These are phyloP conservation scores for Brachionus paranguensis DNA, from an alignment of 1,140 invertebrate genomes.

Conservation along the genomic window DNA sequence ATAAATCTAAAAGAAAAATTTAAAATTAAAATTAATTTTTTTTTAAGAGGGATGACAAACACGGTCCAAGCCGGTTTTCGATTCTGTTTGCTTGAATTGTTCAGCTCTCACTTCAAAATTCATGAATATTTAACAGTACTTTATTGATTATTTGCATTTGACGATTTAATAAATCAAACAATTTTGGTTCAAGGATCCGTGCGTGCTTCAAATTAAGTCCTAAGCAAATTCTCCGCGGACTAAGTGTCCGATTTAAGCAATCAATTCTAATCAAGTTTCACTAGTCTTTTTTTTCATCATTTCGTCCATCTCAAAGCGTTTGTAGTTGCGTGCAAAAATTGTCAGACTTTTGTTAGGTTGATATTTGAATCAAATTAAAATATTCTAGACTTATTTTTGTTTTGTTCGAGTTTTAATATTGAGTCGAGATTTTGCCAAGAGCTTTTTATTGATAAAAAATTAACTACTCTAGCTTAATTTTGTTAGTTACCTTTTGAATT, in stretches of 20 bases:
- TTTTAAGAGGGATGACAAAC: not conserved
- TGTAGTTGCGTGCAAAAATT: constrained; percentile 6
- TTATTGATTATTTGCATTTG: not conserved
- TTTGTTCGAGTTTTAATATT: not conserved
- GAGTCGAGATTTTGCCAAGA: not conserved
- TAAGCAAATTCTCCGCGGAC: not conserved
- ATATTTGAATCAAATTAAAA: not conserved
- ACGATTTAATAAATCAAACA: not conserved
- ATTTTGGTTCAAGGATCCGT: not conserved
- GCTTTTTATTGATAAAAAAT: not conserved
- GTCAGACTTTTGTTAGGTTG: constrained; percentile 16
- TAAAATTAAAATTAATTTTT: not conserved
- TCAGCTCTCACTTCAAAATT: not conserved
- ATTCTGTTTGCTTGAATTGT: not conserved
- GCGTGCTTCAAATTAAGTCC: not conserved
- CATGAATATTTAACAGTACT: not conserved
- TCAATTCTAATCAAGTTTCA: not conserved
- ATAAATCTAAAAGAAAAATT: not conserved
- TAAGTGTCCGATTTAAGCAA: not conserved
- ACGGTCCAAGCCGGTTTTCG: not conserved
- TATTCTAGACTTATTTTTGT: not conserved
- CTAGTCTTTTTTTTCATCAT: not conserved
- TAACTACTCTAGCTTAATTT: not conserved
- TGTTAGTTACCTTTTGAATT: not conserved
- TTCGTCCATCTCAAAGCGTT: not conserved